Evolutionary conservation across 2,113 vertebrate species (phyloP), one percentile per base, ranked within the genome.

Genomic region (Artemisiospiza belli): DNA sequence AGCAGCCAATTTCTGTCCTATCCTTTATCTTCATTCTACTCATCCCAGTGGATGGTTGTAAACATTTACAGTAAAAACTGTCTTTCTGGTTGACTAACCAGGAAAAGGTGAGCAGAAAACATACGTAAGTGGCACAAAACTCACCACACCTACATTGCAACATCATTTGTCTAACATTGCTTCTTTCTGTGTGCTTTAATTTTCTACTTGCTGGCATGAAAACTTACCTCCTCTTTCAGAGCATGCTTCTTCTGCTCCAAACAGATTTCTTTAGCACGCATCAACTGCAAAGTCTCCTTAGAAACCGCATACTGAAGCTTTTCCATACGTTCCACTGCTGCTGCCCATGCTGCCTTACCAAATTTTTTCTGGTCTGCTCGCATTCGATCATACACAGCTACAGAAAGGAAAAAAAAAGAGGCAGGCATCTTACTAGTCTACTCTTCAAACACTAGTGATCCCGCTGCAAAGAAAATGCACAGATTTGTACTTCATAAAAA

Each of bases 241-340:
- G 98, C 97, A 77, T 99, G 99, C 79, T 99, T 99, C 97, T 98
- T 99, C 98, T 99, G 99, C 88, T 99, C 99, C 97, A 99, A 98
- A 97, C 99, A 99, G 95, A 99, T 99, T 95, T 99, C 99, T 93
- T 99, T 99, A 83, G 99, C 99, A 92, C 99, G 98, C 99, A 99
- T 99, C 96, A 99, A 98, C 97, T 99, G 99, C 93, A 99, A 97
- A 7, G 99, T 99, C 94, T 99, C 99, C 96, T 99, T 99, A 94
- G 99, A 99, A 83, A 99, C 98, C 0, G 98, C 98, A 95, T 99
- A 99, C 94, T 99, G 99, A 94, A 99, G 98, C 47, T 98, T 99
- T 97, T 99, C 99, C 99, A 99, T 99, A 58, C 99, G 99, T 44
- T 99, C 98, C 72, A 99, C 98, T 1, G 99, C 99, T 28, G 98